Evolutionary conservation across 1,140 invertebrate genomes (phyloP), one percentile per base, ranked within the genome.

Genomic region (Yoshiicerus persimilis): DNA sequence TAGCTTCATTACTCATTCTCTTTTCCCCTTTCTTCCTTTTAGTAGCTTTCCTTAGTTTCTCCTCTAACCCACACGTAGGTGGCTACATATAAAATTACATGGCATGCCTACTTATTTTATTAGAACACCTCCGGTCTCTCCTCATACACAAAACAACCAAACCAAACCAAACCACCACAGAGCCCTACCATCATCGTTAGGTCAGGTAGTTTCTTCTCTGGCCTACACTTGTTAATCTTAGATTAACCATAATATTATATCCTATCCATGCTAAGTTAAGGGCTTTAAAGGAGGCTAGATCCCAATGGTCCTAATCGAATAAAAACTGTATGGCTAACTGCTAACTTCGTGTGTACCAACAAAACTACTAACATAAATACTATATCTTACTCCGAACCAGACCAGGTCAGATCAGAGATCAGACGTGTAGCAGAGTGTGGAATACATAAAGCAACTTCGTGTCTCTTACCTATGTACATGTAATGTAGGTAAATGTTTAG

Each of bases 1-100:
- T n/a, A 20, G 75, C 75, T 80, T 80, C 75, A 80, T 80, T 80
- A 80, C 75, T 80, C 75, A 80, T 80, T 80, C 75, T 80, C 75
- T 80, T 80, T 80, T 36, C 27, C 39, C 41, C 20, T 47, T 47
- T 47, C 41, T 47, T 70, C 5, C 64, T 25, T 25, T 23, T 13
- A 30, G 10, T 66, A 66, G 75, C 32, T 36, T 80, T 80, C 20
- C 10, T 30, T 77, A 77, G 23, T 38, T 32, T 36, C 32, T 23
- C 20, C 75, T 32, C n/a, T n/a, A 4, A 77, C 32, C 11, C 47
- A 77, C 70, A 30, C 23, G 27, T 80, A 80, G 3, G 1, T 25
- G 36, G 23, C 34, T n/a, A 20, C 32, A 11, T 66, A 70, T 30
- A 70, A 20, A 30, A 30, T 30, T 11, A 4, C 13, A 70, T 30